Base-by-base conservation (phyloP, 2,888 invertebrate species). In the Dichetophora obliterata region DNA sequence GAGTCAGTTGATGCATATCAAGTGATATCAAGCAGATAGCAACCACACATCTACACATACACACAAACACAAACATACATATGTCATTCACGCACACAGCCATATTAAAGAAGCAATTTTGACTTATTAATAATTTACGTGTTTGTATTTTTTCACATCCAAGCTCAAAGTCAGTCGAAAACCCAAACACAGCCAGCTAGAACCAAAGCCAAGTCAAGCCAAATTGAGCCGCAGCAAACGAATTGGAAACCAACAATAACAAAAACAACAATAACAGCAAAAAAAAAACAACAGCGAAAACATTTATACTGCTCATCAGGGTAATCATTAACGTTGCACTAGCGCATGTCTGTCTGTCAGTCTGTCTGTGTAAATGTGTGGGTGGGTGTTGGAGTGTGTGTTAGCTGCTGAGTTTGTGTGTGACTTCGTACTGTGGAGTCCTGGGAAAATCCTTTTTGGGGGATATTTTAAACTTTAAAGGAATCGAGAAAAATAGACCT, bases 61-160 rank as follows among this genome's bases (percentile, higher is more conserved):
- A 34, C 14, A 37, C 16, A 27, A 37, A 34, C 24, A 43, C 61
- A 59, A 3, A 37, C 22, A n/a, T 52, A 52, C 34, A 43, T 50
- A 59, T 19, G 14, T n/a, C 8, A n/a, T 37, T 14, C 11, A 22
- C 59, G 27, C 16, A 54, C 11, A 22, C 54, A 24, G 19, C 19
- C 19, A 54, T 54, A 54, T 24, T 22, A 54, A 54, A 19, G 22
- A 54, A 59, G 24, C 24, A 59, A 59, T 27, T 73, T 61, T 66
- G 65, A 74, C 54, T 74, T 66, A 54, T 74, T 74, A 74, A 74
- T 74, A 66, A 74, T 74, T 65, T 74, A 74, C 74, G 66, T 74
- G 65, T 74, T 74, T 66, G 66, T 66, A 74, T 66, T 66, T 50
- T 50, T 48, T 43, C 34, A 37, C 22, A 59, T 3, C 54, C 34